Conservation (phyloP, 1,140 invertebrate species). For the Phenacoccus solenopsis region DNA sequence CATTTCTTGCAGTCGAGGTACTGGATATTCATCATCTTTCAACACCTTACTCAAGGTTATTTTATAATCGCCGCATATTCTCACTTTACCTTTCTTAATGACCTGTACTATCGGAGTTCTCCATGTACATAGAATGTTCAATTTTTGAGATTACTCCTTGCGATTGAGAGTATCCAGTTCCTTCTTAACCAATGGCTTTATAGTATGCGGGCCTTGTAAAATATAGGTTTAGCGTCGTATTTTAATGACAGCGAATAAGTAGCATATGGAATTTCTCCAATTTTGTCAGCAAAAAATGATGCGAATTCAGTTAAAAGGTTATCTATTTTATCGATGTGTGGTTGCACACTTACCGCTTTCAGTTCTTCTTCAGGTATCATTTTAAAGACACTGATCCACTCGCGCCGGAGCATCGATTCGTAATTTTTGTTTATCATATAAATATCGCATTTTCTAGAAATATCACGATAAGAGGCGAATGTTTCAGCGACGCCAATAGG, state of each 20-base stretch:
- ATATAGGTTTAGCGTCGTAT: not conserved
- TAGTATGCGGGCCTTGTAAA: not conserved
- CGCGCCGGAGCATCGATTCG: not conserved
- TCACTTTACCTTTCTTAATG: not conserved
- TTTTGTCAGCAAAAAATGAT: not conserved
- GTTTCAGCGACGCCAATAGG: not conserved
- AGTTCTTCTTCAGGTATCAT: not conserved
- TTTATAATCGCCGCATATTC: not conserved
- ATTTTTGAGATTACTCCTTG: not conserved
- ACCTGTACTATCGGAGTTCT: not conserved
- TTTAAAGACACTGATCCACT: not conserved
- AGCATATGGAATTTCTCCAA: not conserved
- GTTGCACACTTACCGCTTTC: not conserved
- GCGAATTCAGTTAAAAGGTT: not conserved
- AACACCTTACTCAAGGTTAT: not conserved
- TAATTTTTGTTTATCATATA: not conserved
- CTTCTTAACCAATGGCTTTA: not conserved
- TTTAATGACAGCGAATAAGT: not conserved
- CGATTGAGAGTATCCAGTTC: not conserved
- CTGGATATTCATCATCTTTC: not conserved
- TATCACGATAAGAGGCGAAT: not conserved
- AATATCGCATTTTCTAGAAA: not conserved
- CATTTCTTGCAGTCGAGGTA: not conserved
- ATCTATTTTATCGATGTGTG: not conserved
- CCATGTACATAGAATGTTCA: not conserved